Percentiles rank a stretch among this genome's conserved stretches.
These are phyloP conservation scores for Aporophyla nigra DNA, from an alignment of 2,888 invertebrate genomes.

Conservation along the genomic window DNA sequence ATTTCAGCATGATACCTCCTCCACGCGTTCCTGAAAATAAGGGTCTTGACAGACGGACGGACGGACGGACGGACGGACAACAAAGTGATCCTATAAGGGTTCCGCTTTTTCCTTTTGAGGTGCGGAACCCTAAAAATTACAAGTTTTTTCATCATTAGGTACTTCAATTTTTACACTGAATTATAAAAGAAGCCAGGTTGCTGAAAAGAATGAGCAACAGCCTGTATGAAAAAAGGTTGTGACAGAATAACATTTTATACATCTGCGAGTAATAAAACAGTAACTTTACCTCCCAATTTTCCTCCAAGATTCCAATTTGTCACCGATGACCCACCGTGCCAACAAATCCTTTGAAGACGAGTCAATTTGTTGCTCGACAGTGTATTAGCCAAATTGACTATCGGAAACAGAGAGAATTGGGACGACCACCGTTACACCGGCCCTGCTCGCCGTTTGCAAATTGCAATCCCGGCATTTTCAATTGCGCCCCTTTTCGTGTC, in stretches of 20 bases:
- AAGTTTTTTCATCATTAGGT: too few species aligned
- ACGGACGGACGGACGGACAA: too few species aligned
- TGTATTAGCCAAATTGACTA: slow-evolving; percentile 55
- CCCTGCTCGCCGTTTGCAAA: slow-evolving; percentile 50
- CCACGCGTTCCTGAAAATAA: too few species aligned
- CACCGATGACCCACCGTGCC: slow-evolving; percentile 4
- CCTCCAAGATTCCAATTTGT: slow-evolving; percentile 8
- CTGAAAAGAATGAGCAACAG: background rate
- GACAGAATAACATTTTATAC: background rate
- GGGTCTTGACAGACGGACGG: too few species aligned
- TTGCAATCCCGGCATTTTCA: slow-evolving; percentile 62
- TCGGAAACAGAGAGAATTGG: slow-evolving; percentile 43
- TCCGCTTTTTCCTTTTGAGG: too few species aligned
- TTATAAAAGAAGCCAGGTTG: background rate
- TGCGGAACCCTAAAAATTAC: too few species aligned
- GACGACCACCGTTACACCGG: slow-evolving; percentile 42
- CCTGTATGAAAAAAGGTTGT: background rate
- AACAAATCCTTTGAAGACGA: slow-evolving; percentile 37
- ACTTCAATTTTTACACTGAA: background rate
- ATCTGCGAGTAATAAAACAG: background rate
- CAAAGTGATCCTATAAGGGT: too few species aligned
- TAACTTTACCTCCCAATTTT: background rate
- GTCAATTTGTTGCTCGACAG: slow-evolving; percentile 46
- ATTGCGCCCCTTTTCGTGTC: slow-evolving; percentile 49
- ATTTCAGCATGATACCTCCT: too few species aligned